Base-by-base conservation (phyloP, 2,888 invertebrate species). In the Formica aserva region DNA sequence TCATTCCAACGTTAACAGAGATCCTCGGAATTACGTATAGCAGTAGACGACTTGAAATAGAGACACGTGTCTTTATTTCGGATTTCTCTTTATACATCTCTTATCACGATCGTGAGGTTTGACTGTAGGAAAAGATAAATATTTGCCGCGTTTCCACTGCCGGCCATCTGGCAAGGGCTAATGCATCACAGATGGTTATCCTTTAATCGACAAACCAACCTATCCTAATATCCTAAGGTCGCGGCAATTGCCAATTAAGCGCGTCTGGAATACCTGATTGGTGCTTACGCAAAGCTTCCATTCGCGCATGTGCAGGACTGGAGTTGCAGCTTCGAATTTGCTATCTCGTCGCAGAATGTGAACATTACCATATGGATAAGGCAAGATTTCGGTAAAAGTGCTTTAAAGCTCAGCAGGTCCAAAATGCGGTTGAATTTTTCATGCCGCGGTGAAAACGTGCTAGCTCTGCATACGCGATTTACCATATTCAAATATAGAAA, bases 341-440 rank as follows among this genome's bases (percentile, higher is more conserved):
- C 75, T 69, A 57, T 6, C 72, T 65, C 52, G 26, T 29, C 81
- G 48, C 35, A 48, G 60, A 82, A 38, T 69, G 57, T 63, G 65
- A 66, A 55, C 74, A 85, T 85, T 84, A 85, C 57, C 85, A 81
- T 84, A 81, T 81, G 85, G 84, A 85, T 84, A 81, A 81, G 80
- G 57, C 66, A 69, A 75, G 83, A 84, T 85, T 85, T 85, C 85
- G 85, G 52, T 76, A 84, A 84, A 81, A 84, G 65, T 84, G 78
- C 84, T 72, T 72, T 65, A 66, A 65, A 78, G 55, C 78, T 69
- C 78, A 29, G 72, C 60, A 52, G n/a, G 48, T 11, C 32, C 26
- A 29, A 71, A 66, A 67, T 52, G 62, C 48, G 45, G 67, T 57
- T 60, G 78, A 78, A 78, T 67, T 83, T 66, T 76, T 83, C 76